A percentile compares a stretch with the other conserved stretches of the same genome.
Evolutionary conservation across 2,113 vertebrate genomes (phyloP).

Genomic region (Vidua macroura): DNA sequence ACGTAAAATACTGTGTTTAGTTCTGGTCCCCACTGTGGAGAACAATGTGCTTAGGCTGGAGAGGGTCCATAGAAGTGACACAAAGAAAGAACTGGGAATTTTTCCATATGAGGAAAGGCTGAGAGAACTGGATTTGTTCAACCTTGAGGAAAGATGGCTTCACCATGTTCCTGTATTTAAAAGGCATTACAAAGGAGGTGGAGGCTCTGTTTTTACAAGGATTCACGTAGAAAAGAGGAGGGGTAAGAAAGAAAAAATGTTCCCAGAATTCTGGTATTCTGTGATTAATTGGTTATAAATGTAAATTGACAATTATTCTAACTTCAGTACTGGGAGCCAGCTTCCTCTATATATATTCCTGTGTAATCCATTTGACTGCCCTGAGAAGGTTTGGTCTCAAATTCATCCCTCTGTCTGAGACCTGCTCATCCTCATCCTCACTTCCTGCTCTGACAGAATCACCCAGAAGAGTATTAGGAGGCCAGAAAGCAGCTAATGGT

Average conservation of each 20-base stretch:
- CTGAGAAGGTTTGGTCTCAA: not conserved
- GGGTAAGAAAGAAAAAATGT: not conserved
- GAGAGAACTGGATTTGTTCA: not conserved
- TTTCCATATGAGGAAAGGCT: not conserved
- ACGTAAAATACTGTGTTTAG: not conserved
- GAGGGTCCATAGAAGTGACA: not conserved
- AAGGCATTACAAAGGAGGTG: not conserved
- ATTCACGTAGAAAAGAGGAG: not conserved
- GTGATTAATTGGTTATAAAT: not conserved
- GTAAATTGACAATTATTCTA: not conserved
- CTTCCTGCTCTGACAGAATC: not conserved
- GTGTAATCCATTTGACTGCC: not conserved
- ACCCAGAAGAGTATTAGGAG: conserved; percentile 21
- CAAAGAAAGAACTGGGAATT: not conserved
- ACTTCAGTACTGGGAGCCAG: not conserved
- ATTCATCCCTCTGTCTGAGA: not conserved
- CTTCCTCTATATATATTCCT: not conserved
- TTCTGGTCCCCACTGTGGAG: not conserved
- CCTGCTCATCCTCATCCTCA: not conserved
- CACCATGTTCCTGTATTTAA: not conserved
- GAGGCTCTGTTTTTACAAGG: not conserved
- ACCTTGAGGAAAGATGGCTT: not conserved
- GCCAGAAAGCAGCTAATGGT: conserved; percentile 41
- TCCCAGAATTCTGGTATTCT: not conserved
- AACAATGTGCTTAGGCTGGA: not conserved